Percentiles rank a stretch among this genome's conserved stretches.
These are phyloP conservation scores for Mylabris sibirica DNA, from an alignment of 2,888 invertebrate genomes.

Conservation along the genomic window DNA sequence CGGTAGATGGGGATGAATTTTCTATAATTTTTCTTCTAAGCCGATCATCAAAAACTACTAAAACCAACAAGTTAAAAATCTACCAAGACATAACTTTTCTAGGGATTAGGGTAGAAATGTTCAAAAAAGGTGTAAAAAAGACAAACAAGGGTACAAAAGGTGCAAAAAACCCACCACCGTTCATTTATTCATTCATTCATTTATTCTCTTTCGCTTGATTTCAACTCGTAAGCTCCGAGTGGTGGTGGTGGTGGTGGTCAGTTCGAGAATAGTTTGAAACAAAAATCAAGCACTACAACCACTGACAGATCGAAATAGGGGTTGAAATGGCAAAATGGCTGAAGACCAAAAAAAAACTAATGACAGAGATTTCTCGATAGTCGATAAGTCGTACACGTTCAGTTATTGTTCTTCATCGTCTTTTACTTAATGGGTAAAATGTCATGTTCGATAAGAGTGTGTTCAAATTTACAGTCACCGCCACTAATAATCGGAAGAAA, in stretches of 20 bases:
- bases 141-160: not conserved
- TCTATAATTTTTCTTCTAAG: not conserved
- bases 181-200: not conserved
- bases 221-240: not conserved
- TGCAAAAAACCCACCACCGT: too few species aligned
- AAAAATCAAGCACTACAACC: not conserved
- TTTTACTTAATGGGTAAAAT: not conserved
- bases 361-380: not conserved
- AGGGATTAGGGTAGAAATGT: too few species aligned
- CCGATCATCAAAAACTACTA: not conserved
- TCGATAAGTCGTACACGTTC: not conserved
- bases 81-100: not conserved
- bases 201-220: not conserved
- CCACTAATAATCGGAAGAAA: too few species aligned
- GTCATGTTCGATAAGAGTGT: not conserved
- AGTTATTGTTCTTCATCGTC: not conserved
- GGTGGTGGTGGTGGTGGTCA: not conserved
- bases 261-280: slow-evolving; percentile 3
- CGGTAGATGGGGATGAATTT: too few species aligned
- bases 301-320: not conserved
- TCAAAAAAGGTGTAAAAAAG: not conserved
- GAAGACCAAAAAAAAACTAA: slow-evolving; percentile 8
- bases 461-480: not conserved
- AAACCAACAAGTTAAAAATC: too few species aligned
- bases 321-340: not conserved